phyloP scores from a whole-genome alignment of 2,888 invertebrate genomes.

The Gerris lacustris region DNA sequence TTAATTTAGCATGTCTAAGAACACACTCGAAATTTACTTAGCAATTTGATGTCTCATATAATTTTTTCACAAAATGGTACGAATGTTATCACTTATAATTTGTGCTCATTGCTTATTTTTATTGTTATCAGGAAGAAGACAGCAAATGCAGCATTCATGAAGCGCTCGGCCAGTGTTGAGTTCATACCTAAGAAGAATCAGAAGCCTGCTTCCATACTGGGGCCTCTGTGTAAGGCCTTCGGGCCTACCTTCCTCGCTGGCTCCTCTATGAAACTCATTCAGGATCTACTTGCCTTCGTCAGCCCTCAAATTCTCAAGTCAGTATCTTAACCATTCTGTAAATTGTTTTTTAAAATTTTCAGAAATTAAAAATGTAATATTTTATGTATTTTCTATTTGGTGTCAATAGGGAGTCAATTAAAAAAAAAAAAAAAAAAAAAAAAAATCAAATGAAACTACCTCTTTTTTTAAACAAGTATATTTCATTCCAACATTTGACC shows the following conservation, averaged over 20 bases:
- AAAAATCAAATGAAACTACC: too few relatives aligned
- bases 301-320: conserved; percentile 46
- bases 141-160: conserved; percentile 19
- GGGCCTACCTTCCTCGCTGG: conserved; percentile 41
- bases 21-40: not conserved
- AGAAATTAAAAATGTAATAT: too few relatives aligned
- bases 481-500: too few relatives aligned
- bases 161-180: conserved; percentile 18
- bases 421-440: too few relatives aligned
- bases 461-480: too few relatives aligned
- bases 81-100: not conserved
- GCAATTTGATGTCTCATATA: not conserved
- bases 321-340: not conserved
- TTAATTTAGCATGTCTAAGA: too few relatives aligned
- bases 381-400: too few relatives aligned
- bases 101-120: not conserved
- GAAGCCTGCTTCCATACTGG: conserved; percentile 38
- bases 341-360: too few relatives aligned
- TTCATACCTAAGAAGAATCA: conserved; percentile 12
- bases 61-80: not conserved
- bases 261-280: conserved; percentile 40
- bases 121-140: conserved; percentile 9
- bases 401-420: too few relatives aligned
- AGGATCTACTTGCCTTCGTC: conserved; percentile 44
- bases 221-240: conserved; percentile 42